Conservation (phyloP, 2,797 vertebrate species). For the Rhynchotus rufescens region DNA sequence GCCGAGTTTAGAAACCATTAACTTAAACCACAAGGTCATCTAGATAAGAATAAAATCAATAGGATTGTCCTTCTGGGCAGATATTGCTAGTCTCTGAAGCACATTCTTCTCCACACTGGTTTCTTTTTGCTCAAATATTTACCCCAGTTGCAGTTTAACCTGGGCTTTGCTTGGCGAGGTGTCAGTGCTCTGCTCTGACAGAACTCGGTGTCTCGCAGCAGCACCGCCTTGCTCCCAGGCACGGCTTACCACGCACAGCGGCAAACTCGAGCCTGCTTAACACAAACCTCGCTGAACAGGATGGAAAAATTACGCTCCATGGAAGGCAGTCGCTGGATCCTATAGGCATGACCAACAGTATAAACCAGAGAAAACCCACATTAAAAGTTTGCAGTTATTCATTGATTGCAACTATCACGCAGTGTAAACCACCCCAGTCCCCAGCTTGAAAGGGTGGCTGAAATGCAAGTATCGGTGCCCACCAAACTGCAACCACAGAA, state of each 20-base stretch:
- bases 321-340: background rate
- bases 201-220: background rate
- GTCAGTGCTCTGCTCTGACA: background rate
- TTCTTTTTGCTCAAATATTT: conserved; percentile 68
- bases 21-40: conserved; percentile 65
- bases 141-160: conserved; percentile 39
- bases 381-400: background rate
- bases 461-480: background rate
- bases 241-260: background rate
- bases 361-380: background rate
- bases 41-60: conserved; percentile 68
- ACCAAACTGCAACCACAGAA: background rate
- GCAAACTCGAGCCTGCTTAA: background rate
- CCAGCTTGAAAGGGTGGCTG: background rate
- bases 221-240: background rate
- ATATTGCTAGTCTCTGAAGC: background rate
- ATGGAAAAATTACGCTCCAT: background rate
- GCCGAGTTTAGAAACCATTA: conserved; percentile 64
- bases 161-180: conserved; percentile 21
- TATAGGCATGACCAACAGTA: background rate
- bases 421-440: background rate
- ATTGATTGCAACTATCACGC: background rate
- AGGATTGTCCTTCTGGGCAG: background rate
- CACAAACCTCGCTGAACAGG: background rate
- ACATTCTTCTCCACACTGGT: background rate